Conservation (phyloP, 2,797 vertebrate species). For the Etheostoma nigrum region DNA sequence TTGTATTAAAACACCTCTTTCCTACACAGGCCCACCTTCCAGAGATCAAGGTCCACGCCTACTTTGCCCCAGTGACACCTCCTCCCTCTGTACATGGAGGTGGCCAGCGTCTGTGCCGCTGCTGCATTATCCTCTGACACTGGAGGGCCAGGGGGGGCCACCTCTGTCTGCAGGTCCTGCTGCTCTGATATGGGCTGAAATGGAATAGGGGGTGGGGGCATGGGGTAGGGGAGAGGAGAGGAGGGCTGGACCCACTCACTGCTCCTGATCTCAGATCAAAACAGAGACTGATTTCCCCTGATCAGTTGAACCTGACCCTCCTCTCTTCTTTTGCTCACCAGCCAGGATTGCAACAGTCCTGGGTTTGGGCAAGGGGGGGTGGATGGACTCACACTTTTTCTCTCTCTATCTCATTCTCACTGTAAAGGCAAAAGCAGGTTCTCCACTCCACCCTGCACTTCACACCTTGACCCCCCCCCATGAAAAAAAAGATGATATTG, state of each 20-base stretch:
- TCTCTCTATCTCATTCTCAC: conserved; percentile 48
- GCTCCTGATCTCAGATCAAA: conserved; percentile 78
- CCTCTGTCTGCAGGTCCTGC: conserved; percentile 85
- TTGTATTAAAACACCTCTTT: conserved; percentile 28
- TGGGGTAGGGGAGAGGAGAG: conserved; percentile 72
- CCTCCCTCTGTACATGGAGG: conserved; percentile 91
- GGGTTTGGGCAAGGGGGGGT: conserved; percentile 39
- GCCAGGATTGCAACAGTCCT: conserved; percentile 45
- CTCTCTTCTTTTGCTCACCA: conserved; percentile 66
- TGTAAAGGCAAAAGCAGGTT: conserved; percentile 60
- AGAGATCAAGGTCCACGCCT: conserved; percentile 94
- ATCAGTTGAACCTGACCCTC: conserved; percentile 74
- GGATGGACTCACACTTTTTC: conserved; percentile 49
- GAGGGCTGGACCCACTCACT: conserved; percentile 81
- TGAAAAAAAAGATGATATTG: conserved; percentile 45
- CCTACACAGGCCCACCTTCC: conserved; percentile 90
- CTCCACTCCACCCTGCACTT: conserved; percentile 47
- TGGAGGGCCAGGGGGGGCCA: conserved; percentile 80
- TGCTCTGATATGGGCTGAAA: conserved; percentile 76
- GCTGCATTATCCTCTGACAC: conserved; percentile 93
- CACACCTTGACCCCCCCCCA: conserved; percentile 30
- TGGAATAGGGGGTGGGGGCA: conserved; percentile 28
- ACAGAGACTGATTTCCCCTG: conserved; percentile 66
- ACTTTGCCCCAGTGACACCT: conserved; percentile 94
- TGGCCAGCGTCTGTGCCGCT: conserved; percentile 92